Evolutionary conservation across 2,797 vertebrate genomes (phyloP).

Genomic region (Monodelphis domestica): DNA sequence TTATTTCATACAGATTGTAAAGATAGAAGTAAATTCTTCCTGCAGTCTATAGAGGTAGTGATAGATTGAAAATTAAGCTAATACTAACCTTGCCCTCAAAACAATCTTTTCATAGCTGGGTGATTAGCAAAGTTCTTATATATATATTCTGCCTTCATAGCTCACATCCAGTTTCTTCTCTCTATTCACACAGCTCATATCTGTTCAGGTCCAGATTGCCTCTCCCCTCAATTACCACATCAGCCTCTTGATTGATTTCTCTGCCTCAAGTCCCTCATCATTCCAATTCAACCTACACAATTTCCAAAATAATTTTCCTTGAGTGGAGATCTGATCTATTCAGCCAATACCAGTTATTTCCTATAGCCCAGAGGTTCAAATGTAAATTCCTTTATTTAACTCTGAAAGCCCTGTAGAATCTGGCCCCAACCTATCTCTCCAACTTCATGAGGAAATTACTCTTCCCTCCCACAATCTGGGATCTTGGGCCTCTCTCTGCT

Average conservation of each 20-base stretch:
- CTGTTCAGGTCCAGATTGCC: neutral
- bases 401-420: neutral
- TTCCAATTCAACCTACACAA: neutral
- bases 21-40: neutral
- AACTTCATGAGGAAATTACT: neutral
- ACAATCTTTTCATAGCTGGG: neutral
- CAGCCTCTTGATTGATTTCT: neutral
- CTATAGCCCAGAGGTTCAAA: neutral
- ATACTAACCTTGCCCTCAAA: neutral
- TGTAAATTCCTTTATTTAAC: neutral
- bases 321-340: neutral
- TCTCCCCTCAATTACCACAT: neutral
- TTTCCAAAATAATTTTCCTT: neutral
- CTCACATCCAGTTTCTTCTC: no score
- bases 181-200: neutral
- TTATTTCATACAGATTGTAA: no score
- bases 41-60: neutral
- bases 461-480: neutral
- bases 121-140: slow-evolving; percentile 35
- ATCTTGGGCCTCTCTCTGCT: neutral
- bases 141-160: slow-evolving; percentile 22
- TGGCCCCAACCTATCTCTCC: neutral
- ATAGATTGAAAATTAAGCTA: neutral
- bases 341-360: neutral
- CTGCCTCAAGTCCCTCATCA: neutral